Percentiles rank a stretch among this genome's conserved stretches.
These are phyloP conservation scores for Plutomurus gul DNA, from an alignment of 1,140 invertebrate species.

Conservation along the genomic window DNA sequence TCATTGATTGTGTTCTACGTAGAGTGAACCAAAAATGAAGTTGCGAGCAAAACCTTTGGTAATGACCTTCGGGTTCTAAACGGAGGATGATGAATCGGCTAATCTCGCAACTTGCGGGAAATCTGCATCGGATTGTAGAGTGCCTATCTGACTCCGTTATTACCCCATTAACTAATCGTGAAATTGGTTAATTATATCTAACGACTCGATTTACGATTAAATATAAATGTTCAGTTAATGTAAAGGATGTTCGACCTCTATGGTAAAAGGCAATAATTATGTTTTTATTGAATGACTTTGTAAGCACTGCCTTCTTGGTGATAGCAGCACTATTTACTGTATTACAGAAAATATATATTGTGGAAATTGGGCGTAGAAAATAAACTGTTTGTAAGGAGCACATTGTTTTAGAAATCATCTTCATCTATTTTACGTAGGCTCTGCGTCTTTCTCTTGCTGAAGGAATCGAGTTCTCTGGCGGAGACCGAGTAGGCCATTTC, in stretches of 20 bases:
- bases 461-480: slow-evolving; percentile 15
- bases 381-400: too few species aligned
- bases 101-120: not conserved
- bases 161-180: not conserved
- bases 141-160: slow-evolving; percentile 37
- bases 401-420: too few species aligned
- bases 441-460: not conserved
- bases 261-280: too few species aligned
- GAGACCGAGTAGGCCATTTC: slow-evolving; percentile 58
- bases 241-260: too few species aligned
- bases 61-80: slow-evolving; percentile 39
- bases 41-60: not conserved
- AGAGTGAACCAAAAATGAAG: too few species aligned
- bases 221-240: too few species aligned
- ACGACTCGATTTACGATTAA: not conserved
- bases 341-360: too few species aligned
- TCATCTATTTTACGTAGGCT: not conserved
- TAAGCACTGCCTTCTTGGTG: too few species aligned
- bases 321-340: too few species aligned
- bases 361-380: too few species aligned
- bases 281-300: too few species aligned
- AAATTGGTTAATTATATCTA: not conserved
- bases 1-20: too few species aligned
- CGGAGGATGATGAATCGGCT: slow-evolving; percentile 40
- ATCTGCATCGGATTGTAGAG: slow-evolving; percentile 36